Conservation (phyloP, 53 echinoderm and acorn worm species). For the Echinarachnius parma region DNA sequence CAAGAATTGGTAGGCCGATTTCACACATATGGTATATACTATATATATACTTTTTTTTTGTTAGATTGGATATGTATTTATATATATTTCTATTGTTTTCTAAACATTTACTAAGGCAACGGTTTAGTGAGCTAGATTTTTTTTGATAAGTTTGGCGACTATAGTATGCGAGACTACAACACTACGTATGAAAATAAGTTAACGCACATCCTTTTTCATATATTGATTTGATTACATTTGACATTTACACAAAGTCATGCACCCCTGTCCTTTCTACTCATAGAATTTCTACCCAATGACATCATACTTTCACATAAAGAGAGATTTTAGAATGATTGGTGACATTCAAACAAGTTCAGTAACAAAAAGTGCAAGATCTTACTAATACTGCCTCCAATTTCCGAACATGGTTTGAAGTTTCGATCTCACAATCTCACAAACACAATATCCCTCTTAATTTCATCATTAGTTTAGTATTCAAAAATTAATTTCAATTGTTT, state of each 20-base stretch:
- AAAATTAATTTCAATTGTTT: too few species aligned
- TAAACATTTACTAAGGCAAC: slow-evolving; percentile 43
- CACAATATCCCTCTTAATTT: too few species aligned
- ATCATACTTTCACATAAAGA: too few species aligned
- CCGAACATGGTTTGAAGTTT: too few species aligned
- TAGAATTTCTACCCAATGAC: too few species aligned
- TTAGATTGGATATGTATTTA: slow-evolving; percentile 12
- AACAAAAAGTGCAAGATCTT: too few species aligned
- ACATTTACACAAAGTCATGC: background rate
- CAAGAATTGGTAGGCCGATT: slow-evolving; percentile 12
- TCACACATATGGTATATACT: background rate
- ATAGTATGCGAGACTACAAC: slow-evolving; percentile 30
- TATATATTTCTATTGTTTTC: slow-evolving; percentile 41
- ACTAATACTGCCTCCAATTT: too few species aligned
- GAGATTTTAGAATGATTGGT: too few species aligned
- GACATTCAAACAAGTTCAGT: too few species aligned
- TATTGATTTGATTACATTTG: background rate
- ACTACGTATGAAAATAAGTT: slow-evolving; percentile 29
- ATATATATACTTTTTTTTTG: slow-evolving; percentile 33
- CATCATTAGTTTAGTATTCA: too few species aligned
- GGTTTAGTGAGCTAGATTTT: slow-evolving; percentile 32
- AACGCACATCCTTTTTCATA: background rate
- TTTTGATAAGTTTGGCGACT: slow-evolving; percentile 10
- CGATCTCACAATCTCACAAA: too few species aligned
- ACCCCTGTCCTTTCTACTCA: background rate